Evolutionary conservation across 2,888 invertebrate species (phyloP).

Genomic region (Agonum fuliginosum): DNA sequence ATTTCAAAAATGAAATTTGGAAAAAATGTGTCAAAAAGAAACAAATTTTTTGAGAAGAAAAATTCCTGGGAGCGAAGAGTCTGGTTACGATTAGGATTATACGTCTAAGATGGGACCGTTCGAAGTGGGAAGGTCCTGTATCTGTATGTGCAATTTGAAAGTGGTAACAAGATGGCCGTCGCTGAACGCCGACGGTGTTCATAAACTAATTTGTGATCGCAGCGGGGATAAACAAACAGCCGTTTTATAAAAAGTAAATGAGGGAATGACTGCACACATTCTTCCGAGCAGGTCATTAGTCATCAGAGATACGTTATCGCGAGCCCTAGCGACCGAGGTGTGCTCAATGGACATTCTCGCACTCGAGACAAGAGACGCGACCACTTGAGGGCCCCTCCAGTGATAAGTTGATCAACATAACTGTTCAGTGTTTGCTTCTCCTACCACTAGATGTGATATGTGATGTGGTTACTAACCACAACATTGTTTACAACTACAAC

Average conservation of each 20-base stretch:
- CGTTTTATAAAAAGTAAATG: constrained; percentile 75
- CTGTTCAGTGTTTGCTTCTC: background rate
- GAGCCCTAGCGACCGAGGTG: constrained; percentile 59
- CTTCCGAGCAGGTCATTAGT: constrained; percentile 72
- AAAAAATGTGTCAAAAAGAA: too few relatives aligned
- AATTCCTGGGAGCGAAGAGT: too few relatives aligned
- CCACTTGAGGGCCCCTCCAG: background rate
- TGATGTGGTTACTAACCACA: background rate
- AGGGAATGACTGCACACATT: constrained; percentile 79
- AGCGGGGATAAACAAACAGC: constrained; percentile 79
- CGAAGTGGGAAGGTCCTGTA: too few relatives aligned
- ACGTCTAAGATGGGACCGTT: constrained; percentile 16
- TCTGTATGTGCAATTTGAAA: constrained; percentile 64
- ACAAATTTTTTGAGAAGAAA: too few relatives aligned
- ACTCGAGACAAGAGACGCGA: constrained; percentile 6
- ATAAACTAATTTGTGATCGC: constrained; percentile 79
- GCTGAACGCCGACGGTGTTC: constrained; percentile 72
- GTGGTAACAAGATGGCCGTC: constrained; percentile 61
- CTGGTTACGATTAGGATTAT: too few relatives aligned
- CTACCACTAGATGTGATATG: too few relatives aligned
- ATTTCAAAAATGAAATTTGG: too few relatives aligned
- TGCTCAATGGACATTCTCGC: constrained; percentile 43
- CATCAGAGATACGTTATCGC: constrained; percentile 72
- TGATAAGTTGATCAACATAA: constrained; percentile 26
- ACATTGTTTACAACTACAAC: background rate